Evolutionary conservation across 2,888 invertebrate species (phyloP), one percentile per base, ranked within the genome.

Genomic region (Penaeus monodon): DNA sequence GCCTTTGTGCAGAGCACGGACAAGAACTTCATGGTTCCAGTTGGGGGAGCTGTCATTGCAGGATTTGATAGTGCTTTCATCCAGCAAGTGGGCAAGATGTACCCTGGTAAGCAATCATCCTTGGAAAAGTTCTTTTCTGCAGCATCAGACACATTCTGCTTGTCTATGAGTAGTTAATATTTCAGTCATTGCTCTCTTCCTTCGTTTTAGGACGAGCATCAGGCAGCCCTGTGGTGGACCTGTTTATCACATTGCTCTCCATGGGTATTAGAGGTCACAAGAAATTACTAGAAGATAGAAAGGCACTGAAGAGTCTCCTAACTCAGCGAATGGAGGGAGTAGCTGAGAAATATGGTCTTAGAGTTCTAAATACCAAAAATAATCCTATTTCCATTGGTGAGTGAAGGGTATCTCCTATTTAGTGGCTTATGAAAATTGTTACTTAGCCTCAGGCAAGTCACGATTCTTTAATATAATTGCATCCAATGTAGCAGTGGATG

Each of bases 11-110:
- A 97, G 92, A 96, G 96, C 91, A 95, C 96, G 20, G 97, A 97
- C 92, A 97, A 97, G 92, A 97, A 97, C 93, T 94, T 97, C 89
- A 92, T 96, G 92, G 96, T 97, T 44, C 97, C 97, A 24, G 96
- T 97, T 3, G 97, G 97, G 17, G 97, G 96, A 1, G 95, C 96
- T 24, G 93, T 96, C 78, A 94, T 97, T 85, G 96, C 95, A 44
- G 95, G 95, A 0, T 95, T 95, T 92, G 94, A 96, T 91, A 93
- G 94, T 90, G 92, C 92, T 64, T 92, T 94, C 38, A 92, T 96
- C 49, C 93, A 94, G 90, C 92, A 93, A 90, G 94, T 97, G 90
- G 94, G 95, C 64, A 94, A 95, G 92, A 94, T 94, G 91, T 97
- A 97, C 93, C 95, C 96, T 90, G 96, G 95, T 94, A 91, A 90